phyloP scores from a whole-genome alignment of 2,888 invertebrate genomes.

The Drosophila parthenogenetica region DNA sequence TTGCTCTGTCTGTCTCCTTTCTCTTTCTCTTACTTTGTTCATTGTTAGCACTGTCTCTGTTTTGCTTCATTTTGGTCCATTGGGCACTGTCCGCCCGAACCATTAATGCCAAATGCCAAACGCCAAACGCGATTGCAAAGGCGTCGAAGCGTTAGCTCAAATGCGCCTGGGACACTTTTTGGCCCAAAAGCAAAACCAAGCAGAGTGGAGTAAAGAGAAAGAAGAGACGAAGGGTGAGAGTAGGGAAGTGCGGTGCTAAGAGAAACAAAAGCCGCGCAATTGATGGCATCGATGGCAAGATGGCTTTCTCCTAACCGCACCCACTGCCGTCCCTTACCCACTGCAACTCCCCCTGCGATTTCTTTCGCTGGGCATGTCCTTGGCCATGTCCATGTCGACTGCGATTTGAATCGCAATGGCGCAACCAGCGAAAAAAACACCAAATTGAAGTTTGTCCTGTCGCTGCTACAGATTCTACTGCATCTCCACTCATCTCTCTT shows the following conservation, averaged over 20 bases:
- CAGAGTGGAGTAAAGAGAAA: neutral
- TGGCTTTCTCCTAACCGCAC: neutral
- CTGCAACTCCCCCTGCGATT: neutral
- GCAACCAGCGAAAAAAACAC: constrained; percentile 53
- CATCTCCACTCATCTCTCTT: constrained; percentile 4
- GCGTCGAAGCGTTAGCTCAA: constrained; percentile 75
- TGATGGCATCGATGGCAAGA: constrained; percentile 69
- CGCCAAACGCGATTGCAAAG: constrained; percentile 75
- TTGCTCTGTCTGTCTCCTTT: no score
- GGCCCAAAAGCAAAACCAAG: constrained; percentile 21
- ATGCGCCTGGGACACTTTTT: constrained; percentile 69
- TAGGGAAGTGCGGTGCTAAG: neutral
- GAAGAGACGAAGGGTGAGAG: neutral
- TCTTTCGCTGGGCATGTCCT: constrained; percentile 16
- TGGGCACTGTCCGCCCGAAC: constrained; percentile 52
- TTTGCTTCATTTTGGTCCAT: constrained; percentile 34
- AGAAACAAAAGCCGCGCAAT: constrained; percentile 49
- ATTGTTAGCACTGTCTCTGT: constrained; percentile 3
- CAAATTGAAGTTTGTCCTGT: constrained; percentile 72
- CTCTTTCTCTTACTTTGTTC: neutral
- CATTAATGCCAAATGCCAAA: constrained; percentile 73
- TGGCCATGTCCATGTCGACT: constrained; percentile 47
- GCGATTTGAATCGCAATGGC: constrained; percentile 77
- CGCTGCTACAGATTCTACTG: constrained; percentile 46
- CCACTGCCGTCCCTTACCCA: neutral